A percentile compares a stretch with the other conserved stretches of the same genome.
These are phyloP conservation scores for Callyntrura guangdongensis DNA, from an alignment of 2,888 invertebrate species.

Conservation along the genomic window DNA sequence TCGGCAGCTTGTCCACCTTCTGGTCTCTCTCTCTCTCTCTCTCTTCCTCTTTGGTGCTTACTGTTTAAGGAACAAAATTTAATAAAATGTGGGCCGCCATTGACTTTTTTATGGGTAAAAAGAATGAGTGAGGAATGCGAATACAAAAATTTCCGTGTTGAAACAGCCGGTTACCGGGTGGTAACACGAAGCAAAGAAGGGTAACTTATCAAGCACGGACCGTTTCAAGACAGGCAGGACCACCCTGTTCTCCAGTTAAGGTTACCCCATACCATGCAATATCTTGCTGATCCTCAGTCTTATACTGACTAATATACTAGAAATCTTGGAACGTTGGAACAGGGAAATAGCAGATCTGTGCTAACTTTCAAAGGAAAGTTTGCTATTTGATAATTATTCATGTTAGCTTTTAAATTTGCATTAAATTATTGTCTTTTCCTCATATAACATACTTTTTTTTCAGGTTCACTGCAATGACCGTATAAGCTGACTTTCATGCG, in stretches of 20 bases:
- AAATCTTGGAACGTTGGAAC: constrained; percentile 41
- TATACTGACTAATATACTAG: neutral
- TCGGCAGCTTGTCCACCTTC: constrained; percentile 23
- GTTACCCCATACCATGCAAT: constrained; percentile 82
- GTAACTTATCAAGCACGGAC: constrained; percentile 78
- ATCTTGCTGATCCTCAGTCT: constrained; percentile 35
- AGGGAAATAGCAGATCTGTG: neutral
- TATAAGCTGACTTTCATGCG: constrained; percentile 28
- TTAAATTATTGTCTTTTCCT: constrained; percentile 37
- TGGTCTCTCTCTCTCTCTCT: neutral
- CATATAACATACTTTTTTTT: constrained; percentile 1
- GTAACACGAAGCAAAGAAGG: constrained; percentile 72
- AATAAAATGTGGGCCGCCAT: constrained; percentile 63
- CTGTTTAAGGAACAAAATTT: constrained; percentile 59
- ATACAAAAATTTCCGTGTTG: constrained; percentile 70
- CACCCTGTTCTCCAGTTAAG: constrained; percentile 85
- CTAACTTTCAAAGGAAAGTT: constrained; percentile 6
- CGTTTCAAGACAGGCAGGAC: constrained; percentile 82
- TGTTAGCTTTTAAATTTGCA: constrained; percentile 52
- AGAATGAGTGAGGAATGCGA: constrained; percentile 69
- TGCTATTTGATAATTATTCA: constrained; percentile 36
- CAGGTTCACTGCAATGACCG: constrained; percentile 19
- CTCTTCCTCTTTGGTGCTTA: constrained; percentile 1
- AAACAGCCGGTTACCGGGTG: constrained; percentile 78
- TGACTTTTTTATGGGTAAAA: constrained; percentile 57